Evolutionary conservation across 2,888 invertebrate species (phyloP).

Genomic region (Atrina japonica): DNA sequence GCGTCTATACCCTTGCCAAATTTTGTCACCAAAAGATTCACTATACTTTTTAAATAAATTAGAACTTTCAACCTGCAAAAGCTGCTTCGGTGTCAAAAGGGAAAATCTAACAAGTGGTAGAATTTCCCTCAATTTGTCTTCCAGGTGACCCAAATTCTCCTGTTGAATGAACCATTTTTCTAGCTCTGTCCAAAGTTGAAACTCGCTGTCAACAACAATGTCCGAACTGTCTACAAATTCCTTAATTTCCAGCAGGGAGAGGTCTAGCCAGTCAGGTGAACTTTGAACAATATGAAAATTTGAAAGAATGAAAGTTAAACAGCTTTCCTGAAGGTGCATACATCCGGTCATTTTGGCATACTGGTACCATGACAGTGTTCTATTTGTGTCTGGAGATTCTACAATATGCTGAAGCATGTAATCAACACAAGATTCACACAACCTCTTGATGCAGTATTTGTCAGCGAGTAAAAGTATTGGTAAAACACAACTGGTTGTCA

Average conservation of each 20-base stretch:
- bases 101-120: slow-evolving; percentile 69
- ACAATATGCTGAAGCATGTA: slow-evolving; percentile 75
- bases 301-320: slow-evolving; percentile 69
- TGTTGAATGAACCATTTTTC: slow-evolving; percentile 67
- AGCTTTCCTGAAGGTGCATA: slow-evolving; percentile 63
- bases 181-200: slow-evolving; percentile 63
- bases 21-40: slow-evolving; percentile 58
- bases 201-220: slow-evolving; percentile 68
- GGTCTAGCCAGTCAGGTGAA: slow-evolving; percentile 69
- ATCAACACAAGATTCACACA: slow-evolving; percentile 67
- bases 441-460: slow-evolving; percentile 72
- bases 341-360: slow-evolving; percentile 72
- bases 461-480: slow-evolving; percentile 70
- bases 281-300: slow-evolving; percentile 72
- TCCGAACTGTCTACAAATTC: slow-evolving; percentile 72
- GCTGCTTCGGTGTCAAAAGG: slow-evolving; percentile 69
- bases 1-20: slow-evolving; percentile 67
- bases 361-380: slow-evolving; percentile 75
- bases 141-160: slow-evolving; percentile 51
- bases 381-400: slow-evolving; percentile 70
- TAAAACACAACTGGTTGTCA: slow-evolving; percentile 69
- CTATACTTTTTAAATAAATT: slow-evolving; percentile 52
- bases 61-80: slow-evolving; percentile 68
- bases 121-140: slow-evolving; percentile 58
- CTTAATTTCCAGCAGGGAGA: slow-evolving; percentile 61